Conservation (phyloP, 2,888 invertebrate species). For the Brachyopa scutellaris region DNA sequence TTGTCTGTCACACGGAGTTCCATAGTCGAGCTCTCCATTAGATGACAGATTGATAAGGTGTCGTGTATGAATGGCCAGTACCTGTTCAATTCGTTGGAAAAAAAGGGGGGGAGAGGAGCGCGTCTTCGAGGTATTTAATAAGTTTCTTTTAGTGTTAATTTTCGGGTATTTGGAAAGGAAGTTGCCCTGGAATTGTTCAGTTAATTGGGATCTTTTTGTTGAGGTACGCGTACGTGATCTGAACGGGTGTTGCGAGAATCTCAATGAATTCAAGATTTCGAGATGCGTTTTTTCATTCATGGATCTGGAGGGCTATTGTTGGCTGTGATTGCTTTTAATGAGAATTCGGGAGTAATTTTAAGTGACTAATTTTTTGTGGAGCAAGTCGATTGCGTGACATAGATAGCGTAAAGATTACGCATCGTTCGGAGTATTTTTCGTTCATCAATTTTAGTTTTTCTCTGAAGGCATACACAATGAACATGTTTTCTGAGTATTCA, state of each 20-base stretch:
- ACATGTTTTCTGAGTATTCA: neutral
- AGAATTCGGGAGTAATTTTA: conserved; percentile 50
- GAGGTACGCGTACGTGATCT: conserved; percentile 60
- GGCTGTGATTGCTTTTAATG: conserved; percentile 65
- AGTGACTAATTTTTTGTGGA: conserved; percentile 47
- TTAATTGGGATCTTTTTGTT: conserved; percentile 58
- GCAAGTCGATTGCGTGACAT: conserved; percentile 61
- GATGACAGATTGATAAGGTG: conserved; percentile 66
- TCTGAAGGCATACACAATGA: neutral
- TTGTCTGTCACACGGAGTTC: conserved; percentile 67
- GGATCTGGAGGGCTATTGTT: conserved; percentile 27
- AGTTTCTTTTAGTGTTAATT: conserved; percentile 60
- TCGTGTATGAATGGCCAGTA: conserved; percentile 58
- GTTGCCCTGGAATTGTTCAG: conserved; percentile 47
- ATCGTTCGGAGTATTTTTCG: too few relatives aligned
- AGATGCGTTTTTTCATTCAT: conserved; percentile 65
- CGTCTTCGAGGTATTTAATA: conserved; percentile 41
- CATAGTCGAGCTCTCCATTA: conserved; percentile 64
- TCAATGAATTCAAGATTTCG: conserved; percentile 39
- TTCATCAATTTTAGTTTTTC: too few relatives aligned
- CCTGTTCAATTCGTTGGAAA: conserved; percentile 62
- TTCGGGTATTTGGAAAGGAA: conserved; percentile 60
- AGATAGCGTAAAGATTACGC: conserved; percentile 58
- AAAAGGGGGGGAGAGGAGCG: conserved; percentile 26
- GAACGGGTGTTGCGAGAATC: conserved; percentile 26